Conservation (phyloP, 2,113 vertebrate genomes). For the Nannospalax galili region DNA sequence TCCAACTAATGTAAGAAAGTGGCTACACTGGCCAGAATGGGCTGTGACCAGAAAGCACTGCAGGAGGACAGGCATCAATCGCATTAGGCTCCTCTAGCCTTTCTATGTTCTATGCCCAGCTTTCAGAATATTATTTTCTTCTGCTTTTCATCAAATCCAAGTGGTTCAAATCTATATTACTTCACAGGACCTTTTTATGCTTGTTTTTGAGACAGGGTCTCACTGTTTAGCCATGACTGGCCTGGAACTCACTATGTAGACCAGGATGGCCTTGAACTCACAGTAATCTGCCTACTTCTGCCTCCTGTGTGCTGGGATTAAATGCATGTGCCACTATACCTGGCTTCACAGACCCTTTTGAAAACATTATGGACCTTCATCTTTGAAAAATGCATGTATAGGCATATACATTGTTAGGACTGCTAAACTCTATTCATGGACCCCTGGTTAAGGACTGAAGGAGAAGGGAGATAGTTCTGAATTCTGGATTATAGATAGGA, state of each 20-base stretch:
- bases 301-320: too few species aligned
- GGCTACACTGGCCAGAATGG: background rate
- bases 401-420: background rate
- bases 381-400: background rate
- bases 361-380: background rate
- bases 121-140: background rate
- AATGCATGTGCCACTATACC: background rate
- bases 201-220: too few species aligned
- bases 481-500: background rate
- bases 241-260: too few species aligned
- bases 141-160: conserved; percentile 1
- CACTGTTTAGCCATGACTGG: too few species aligned
- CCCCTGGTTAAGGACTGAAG: background rate
- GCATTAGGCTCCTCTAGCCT: background rate
- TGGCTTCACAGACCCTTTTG: background rate
- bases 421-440: background rate
- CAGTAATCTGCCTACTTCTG: too few species aligned
- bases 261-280: too few species aligned
- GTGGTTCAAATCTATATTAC: too few species aligned
- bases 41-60: background rate
- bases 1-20: background rate
- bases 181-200: too few species aligned
- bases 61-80: background rate
- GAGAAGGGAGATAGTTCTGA: background rate
- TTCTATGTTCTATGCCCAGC: background rate